Conservation (phyloP, 2,113 vertebrate species). For the Ictidomys tridecemlineatus region DNA sequence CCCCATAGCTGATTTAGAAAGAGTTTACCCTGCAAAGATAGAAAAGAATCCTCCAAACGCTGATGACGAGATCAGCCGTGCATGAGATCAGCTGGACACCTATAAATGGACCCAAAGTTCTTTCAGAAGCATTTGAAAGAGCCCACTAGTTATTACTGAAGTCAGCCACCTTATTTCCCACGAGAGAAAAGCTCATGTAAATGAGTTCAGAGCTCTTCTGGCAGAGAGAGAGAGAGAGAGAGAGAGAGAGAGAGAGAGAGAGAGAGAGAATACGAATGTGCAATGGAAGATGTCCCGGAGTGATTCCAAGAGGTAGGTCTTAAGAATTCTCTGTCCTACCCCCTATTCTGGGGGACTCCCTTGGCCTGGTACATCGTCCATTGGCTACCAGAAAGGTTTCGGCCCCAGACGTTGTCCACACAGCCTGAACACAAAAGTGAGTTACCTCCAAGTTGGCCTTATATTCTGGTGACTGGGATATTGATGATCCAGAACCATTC, state of each 20-base stretch:
- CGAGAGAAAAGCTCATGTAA: background rate
- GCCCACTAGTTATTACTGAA: background rate
- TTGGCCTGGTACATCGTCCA: too few species aligned
- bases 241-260: background rate
- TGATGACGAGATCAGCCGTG: background rate
- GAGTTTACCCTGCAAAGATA: background rate
- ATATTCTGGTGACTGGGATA: background rate
- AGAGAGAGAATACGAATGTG: background rate
- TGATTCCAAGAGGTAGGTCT: background rate
- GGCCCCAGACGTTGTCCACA: background rate
- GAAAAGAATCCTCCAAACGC: slow-evolving; percentile 21
- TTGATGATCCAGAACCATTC: background rate
- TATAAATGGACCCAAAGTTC: background rate
- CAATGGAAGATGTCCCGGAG: background rate
- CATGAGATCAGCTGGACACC: background rate
- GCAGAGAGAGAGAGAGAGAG: background rate
- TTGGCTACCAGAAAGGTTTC: background rate
- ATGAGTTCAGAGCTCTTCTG: background rate
- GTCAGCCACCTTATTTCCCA: slow-evolving; percentile 44
- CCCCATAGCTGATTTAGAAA: slow-evolving; percentile 19
- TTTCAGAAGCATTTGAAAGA: background rate
- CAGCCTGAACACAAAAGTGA: background rate
- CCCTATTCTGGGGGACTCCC: background rate
- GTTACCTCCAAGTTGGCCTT: accelerated
- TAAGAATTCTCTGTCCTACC: background rate